phyloP scores from a whole-genome alignment of 2,888 invertebrate species.

The Callyntrura guangdongensis region DNA sequence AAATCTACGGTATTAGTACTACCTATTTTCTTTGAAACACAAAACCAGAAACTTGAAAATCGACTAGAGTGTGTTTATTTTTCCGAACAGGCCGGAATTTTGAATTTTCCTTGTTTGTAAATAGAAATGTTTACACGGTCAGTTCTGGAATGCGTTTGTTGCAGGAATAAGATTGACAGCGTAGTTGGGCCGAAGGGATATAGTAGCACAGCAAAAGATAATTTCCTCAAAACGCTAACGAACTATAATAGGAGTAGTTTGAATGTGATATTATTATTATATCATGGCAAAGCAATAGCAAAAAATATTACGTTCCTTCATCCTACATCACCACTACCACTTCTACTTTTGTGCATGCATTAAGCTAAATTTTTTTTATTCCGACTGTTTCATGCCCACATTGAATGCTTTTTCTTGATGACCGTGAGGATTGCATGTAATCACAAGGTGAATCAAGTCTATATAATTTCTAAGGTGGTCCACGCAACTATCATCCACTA shows the following conservation, averaged over 20 bases:
- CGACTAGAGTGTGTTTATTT: neutral
- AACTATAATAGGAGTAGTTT: conserved; percentile 76
- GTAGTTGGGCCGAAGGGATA: conserved; percentile 44
- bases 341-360: conserved; percentile 75
- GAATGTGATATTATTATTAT: conserved; percentile 52
- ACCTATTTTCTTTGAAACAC: neutral
- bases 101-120: conserved; percentile 62
- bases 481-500: conserved; percentile 76
- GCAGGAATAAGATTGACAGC: conserved; percentile 73
- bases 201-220: conserved; percentile 61
- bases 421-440: conserved; percentile 80
- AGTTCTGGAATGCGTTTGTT: conserved; percentile 79
- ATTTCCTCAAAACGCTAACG: conserved; percentile 79
- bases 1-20: neutral
- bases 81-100: neutral
- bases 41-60: conserved; percentile 8
- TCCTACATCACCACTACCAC: conserved; percentile 45
- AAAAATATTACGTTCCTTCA: conserved; percentile 62
- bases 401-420: conserved; percentile 79
- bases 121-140: conserved; percentile 72
- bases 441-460: conserved; percentile 79
- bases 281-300: conserved; percentile 52
- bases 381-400: conserved; percentile 78
- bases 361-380: conserved; percentile 73
- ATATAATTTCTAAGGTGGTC: conserved; percentile 80